phyloP scores from a whole-genome alignment of 2,113 vertebrate genomes.

The Mobula hypostoma region DNA sequence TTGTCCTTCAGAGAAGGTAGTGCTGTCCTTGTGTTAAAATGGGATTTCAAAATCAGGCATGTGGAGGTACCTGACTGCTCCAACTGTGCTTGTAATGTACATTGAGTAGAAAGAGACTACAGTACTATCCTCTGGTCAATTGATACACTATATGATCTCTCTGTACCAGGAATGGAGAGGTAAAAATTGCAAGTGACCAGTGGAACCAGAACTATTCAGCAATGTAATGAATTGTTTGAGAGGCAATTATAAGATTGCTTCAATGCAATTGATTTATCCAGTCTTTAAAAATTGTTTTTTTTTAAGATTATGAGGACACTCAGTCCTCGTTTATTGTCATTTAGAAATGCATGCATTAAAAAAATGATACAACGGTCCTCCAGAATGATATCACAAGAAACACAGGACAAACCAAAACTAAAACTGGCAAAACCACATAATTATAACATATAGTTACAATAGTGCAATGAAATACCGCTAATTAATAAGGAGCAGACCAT shows the following conservation, averaged over 20 bases:
- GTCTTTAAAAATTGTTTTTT: not conserved
- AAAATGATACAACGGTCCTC: too few species aligned
- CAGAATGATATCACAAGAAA: too few species aligned
- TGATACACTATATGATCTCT: not conserved
- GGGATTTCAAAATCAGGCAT: not conserved
- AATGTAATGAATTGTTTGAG: not conserved
- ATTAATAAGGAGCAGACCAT: too few species aligned
- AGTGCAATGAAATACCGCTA: too few species aligned
- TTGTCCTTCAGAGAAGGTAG: not conserved
- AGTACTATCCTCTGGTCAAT: not conserved
- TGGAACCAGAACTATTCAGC: not conserved
- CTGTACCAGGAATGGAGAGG: not conserved
- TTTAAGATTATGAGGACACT: too few species aligned
- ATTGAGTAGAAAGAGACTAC: not conserved
- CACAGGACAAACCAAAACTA: too few species aligned
- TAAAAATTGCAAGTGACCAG: not conserved
- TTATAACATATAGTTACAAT: too few species aligned
- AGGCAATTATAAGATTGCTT: not conserved
- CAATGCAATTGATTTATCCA: not conserved
- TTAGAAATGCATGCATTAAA: too few species aligned
- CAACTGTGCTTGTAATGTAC: not conserved
- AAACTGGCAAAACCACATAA: too few species aligned
- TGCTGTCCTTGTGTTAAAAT: not conserved
- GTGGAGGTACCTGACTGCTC: not conserved
- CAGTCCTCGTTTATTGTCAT: too few species aligned